A percentile compares a stretch with the other conserved stretches of the same genome.
Evolutionary conservation across 2,797 vertebrate species (phyloP).

Genomic region (Decapterus maruadsi): DNA sequence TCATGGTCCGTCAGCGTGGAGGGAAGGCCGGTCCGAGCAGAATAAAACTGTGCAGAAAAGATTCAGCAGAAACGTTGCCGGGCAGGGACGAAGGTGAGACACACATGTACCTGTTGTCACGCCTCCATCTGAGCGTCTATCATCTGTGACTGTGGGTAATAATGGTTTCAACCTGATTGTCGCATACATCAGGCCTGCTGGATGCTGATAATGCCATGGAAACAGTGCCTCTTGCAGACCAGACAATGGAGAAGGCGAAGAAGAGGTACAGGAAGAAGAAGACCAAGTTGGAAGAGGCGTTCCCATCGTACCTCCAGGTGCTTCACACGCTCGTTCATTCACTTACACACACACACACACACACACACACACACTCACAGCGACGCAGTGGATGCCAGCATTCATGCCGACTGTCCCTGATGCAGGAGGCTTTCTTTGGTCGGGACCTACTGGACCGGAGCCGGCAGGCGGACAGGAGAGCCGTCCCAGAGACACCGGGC

Average conservation of each 20-base stretch:
- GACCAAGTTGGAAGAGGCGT: constrained; percentile 95
- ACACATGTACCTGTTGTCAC: not conserved
- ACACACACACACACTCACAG: constrained; percentile 12
- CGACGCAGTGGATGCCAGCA: not conserved
- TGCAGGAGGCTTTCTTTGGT: constrained; percentile 97
- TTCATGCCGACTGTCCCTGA: constrained; percentile 33
- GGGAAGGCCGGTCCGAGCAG: constrained; percentile 91
- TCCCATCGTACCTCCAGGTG: constrained; percentile 97
- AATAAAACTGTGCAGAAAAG: constrained; percentile 81
- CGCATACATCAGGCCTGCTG: constrained; percentile 70
- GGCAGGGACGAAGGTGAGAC: constrained; percentile 89
- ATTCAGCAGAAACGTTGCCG: constrained; percentile 71
- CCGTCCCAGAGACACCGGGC: constrained; percentile 63
- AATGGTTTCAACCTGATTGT: not conserved
- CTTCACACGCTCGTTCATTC: not conserved
- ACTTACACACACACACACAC: no score
- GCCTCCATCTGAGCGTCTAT: no score
- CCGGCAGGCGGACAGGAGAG: constrained; percentile 85
- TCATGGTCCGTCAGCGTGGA: constrained; percentile 98
- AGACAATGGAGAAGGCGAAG: constrained; percentile 91
- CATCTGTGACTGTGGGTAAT: no score
- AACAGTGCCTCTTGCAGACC: constrained; percentile 81
- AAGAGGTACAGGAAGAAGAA: constrained; percentile 98
- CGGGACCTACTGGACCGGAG: constrained; percentile 93
- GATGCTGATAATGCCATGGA: constrained; percentile 87